These are phyloP conservation scores for Dipodomys ordii DNA, from an alignment of 2,113 vertebrate genomes.

Conservation along the genomic window DNA sequence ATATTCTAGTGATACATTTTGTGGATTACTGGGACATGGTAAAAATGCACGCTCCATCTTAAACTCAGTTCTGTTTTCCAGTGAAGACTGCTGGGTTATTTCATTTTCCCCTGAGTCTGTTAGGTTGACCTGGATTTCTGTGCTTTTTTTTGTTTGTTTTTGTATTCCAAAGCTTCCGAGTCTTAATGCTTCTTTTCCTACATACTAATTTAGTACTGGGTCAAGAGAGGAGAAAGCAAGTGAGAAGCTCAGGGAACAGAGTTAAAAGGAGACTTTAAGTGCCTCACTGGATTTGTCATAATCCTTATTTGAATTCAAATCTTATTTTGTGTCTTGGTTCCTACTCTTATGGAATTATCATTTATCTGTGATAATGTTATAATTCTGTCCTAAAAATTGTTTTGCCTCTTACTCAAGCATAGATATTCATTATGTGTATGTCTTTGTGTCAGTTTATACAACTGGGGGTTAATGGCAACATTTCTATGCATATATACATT, in stretches of 20 bases:
- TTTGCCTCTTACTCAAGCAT: not conserved
- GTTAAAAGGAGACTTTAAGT: not conserved
- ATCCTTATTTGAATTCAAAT: not conserved
- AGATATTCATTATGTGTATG: not conserved
- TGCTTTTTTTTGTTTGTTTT: not conserved
- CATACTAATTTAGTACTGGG: not conserved
- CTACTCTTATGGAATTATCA: not conserved
- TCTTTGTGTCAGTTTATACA: not conserved
- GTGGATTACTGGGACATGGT: not conserved
- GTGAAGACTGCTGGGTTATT: not conserved
- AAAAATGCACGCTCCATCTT: not conserved
- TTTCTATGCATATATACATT: too few species aligned
- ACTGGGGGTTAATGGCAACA: too few species aligned
- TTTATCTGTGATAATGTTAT: not conserved
- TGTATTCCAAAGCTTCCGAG: not conserved
- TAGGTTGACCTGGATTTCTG: conserved; percentile 1
- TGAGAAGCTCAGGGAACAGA: not conserved
- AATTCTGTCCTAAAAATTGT: not conserved
- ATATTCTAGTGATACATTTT: not conserved
- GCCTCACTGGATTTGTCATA: not conserved
- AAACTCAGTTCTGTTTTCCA: not conserved
- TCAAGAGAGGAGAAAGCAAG: not conserved
- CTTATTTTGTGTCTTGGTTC: not conserved
- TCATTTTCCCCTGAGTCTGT: not conserved
- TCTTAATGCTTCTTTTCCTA: not conserved